Conservation (phyloP, 2,113 vertebrate genomes). For the Cynoglossus semilaevis region DNA sequence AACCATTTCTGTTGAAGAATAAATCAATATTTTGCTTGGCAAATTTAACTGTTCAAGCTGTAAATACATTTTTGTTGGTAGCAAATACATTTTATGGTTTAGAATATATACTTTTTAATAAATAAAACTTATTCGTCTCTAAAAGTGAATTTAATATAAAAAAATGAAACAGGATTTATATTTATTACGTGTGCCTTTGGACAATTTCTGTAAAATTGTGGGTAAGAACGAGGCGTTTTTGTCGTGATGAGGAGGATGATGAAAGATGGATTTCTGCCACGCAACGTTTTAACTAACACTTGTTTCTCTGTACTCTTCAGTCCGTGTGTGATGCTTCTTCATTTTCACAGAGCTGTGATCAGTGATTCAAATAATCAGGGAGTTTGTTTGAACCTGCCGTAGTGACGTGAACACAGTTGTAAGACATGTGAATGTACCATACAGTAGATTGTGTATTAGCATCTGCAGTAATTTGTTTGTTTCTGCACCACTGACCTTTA, state of each 20-base stretch:
- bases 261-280: not conserved
- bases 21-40: not conserved
- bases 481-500: slow-evolving; percentile 52
- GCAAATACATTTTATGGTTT: not conserved
- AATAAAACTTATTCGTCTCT: too few species aligned
- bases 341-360: slow-evolving; percentile 27
- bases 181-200: too few species aligned
- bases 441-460: slow-evolving; percentile 32
- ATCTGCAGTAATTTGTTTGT: slow-evolving; percentile 42
- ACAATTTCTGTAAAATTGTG: too few species aligned
- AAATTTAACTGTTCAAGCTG: too few species aligned
- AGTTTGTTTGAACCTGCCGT: slow-evolving; percentile 32
- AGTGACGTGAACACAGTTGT: slow-evolving; percentile 46
- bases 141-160: too few species aligned
- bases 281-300: not conserved
- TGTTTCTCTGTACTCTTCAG: slow-evolving; percentile 38
- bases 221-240: too few species aligned
- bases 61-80: not conserved
- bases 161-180: too few species aligned
- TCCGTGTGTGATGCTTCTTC: slow-evolving; percentile 33
- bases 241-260: too few species aligned
- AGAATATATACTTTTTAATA: too few species aligned
- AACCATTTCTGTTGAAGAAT: not conserved
- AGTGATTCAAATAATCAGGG: slow-evolving; percentile 11
- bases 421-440: slow-evolving; percentile 29